Evolutionary conservation across 1,140 invertebrate genomes (phyloP).

Genomic region (Megalonaias nervosa): DNA sequence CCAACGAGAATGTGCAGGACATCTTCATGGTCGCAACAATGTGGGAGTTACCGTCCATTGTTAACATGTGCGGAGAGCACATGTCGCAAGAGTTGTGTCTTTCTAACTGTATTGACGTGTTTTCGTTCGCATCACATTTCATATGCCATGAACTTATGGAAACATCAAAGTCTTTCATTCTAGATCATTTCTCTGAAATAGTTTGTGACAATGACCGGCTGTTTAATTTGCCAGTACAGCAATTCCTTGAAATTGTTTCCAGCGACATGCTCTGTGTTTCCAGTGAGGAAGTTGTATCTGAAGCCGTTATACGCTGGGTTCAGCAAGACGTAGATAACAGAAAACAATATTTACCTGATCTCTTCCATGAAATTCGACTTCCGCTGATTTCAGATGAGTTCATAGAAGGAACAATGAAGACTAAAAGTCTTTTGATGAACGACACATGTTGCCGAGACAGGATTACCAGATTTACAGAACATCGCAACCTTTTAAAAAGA

Average conservation of each 20-base stretch:
- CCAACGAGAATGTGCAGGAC: conserved; percentile 57
- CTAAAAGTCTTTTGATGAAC: conserved; percentile 5
- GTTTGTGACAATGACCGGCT: conserved; percentile 36
- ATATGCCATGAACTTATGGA: conserved; percentile 41
- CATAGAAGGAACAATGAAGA: conserved; percentile 29
- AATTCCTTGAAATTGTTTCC: conserved; percentile 45
- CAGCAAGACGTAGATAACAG: conserved; percentile 41
- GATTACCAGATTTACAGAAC: conserved; percentile 5
- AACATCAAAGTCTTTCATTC: conserved; percentile 42
- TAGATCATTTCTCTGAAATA: conserved; percentile 57
- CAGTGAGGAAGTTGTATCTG: conserved; percentile 56
- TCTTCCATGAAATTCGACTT: conserved; percentile 54
- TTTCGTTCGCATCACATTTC: conserved; percentile 49
- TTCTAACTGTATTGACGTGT: conserved; percentile 56
- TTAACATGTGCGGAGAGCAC: conserved; percentile 48
- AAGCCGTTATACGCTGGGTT: conserved; percentile 54
- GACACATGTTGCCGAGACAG: conserved; percentile 14
- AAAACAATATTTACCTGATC: conserved; percentile 35
- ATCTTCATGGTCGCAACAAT: conserved; percentile 57
- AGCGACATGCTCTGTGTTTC: conserved; percentile 57
- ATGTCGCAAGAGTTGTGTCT: conserved; percentile 44
- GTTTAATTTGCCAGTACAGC: conserved; percentile 20
- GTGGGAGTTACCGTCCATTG: conserved; percentile 51
- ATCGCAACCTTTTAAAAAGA: background rate
- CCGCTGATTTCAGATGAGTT: conserved; percentile 45